Conservation (phyloP, 2,797 vertebrate species). For the Neostethus bicornis region DNA sequence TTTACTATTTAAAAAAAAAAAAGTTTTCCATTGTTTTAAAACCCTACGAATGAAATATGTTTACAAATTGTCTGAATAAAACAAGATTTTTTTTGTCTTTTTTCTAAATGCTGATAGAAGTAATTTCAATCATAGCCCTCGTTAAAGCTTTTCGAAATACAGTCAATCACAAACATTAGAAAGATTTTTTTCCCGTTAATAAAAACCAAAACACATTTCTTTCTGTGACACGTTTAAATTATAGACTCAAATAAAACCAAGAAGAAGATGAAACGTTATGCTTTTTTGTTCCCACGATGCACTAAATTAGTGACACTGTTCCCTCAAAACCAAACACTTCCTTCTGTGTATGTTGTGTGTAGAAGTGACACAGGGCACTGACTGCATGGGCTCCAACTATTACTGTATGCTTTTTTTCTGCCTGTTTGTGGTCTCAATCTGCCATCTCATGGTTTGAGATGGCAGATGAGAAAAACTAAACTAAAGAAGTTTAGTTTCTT, state of each 20-base stretch:
- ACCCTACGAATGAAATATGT: not conserved
- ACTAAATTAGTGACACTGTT: constrained; percentile 3
- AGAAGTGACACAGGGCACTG: constrained; percentile 8
- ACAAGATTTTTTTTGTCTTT: too few relatives aligned
- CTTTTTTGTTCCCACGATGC: constrained; percentile 13
- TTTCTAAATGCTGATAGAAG: not conserved
- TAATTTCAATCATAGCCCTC: not conserved
- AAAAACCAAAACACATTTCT: constrained; percentile 7
- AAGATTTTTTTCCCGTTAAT: not conserved
- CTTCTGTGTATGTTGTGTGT: constrained; percentile 7
- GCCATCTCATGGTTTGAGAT: constrained; percentile 41
- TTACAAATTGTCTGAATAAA: not conserved
- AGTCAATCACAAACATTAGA: constrained; percentile 14
- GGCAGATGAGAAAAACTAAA: too few relatives aligned
- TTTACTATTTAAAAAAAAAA: too few relatives aligned
- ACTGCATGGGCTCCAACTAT: too few relatives aligned
- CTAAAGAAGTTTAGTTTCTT: too few relatives aligned
- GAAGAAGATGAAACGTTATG: constrained; percentile 6
- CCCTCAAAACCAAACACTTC: constrained; percentile 13
- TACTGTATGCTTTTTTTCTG: constrained; percentile 5
- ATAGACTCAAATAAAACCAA: constrained; percentile 13
- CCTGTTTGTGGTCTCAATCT: constrained; percentile 24
- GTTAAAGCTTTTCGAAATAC: constrained; percentile 10
- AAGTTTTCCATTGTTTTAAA: too few relatives aligned
- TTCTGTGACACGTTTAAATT: constrained; percentile 9